These are phyloP conservation scores for Oceanites oceanicus DNA, from an alignment of 2,113 vertebrate species.

Conservation along the genomic window DNA sequence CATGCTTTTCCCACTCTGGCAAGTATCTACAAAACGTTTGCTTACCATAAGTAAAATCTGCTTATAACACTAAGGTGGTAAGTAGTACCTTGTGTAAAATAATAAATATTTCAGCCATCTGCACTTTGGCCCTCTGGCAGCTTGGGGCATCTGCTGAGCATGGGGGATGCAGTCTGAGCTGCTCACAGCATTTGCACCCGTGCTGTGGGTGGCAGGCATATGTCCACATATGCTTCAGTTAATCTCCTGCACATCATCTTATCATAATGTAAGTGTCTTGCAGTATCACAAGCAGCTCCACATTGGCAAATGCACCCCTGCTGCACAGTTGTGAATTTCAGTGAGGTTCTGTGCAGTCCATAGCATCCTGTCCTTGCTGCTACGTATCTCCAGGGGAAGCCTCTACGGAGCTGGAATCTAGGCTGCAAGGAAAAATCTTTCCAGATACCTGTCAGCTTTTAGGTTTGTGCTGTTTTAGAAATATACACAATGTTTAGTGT, in stretches of 20 bases:
- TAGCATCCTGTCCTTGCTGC: neutral
- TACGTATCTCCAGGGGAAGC: neutral
- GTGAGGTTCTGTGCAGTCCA: neutral
- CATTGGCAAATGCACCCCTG: neutral
- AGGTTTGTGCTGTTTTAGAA: neutral
- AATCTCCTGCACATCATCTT: neutral
- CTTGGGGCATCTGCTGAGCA: neutral
- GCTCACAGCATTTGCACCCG: accelerated
- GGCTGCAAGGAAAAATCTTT: neutral
- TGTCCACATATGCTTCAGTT: neutral
- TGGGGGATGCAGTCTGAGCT: neutral
- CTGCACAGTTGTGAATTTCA: neutral
- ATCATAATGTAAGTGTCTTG: neutral
- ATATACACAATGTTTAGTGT: neutral
- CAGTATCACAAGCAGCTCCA: neutral
- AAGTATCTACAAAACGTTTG: neutral
- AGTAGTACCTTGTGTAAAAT: neutral
- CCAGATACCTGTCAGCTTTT: neutral
- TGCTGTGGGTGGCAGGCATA: neutral
- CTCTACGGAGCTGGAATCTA: neutral
- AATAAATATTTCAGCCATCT: neutral
- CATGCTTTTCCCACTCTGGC: neutral
- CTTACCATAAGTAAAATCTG: neutral
- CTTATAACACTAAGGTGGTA: neutral
- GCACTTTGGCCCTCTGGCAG: neutral